These are phyloP conservation scores for Masnerella sp. DNA, from an alignment of 2,888 invertebrate species.

Conservation along the genomic window DNA sequence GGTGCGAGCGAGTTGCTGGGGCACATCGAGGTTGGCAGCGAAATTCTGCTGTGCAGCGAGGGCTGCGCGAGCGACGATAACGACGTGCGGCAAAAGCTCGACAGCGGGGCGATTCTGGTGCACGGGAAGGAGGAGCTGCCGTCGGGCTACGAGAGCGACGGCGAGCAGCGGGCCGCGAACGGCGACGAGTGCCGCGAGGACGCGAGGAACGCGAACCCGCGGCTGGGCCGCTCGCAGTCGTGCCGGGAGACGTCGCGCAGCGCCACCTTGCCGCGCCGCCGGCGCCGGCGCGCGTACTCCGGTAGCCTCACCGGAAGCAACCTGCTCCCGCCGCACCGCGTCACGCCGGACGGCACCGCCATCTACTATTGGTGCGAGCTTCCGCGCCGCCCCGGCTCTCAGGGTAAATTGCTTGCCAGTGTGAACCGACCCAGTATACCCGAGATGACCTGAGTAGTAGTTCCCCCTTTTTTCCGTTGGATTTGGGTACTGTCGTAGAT, in stretches of 20 bases:
- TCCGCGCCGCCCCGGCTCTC: constrained; percentile 79
- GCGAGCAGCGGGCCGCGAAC: constrained; percentile 47
- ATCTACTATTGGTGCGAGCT: constrained; percentile 93
- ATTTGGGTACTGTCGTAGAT: constrained; percentile 5
- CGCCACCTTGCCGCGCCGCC: constrained; percentile 73
- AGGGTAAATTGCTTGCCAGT: constrained; percentile 73
- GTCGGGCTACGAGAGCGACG: constrained; percentile 77
- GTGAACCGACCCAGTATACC: constrained; percentile 27
- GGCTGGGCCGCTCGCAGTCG: constrained; percentile 59
- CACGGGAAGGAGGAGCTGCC: constrained; percentile 86
- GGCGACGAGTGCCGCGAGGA: constrained; percentile 26
- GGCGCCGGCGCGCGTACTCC: constrained; percentile 71
- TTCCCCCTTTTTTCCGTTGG: constrained; percentile 12
- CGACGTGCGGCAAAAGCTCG: constrained; percentile 78
- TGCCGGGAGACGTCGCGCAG: constrained; percentile 67
- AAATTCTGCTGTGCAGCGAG: constrained; percentile 73
- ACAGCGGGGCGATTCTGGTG: constrained; percentile 78
- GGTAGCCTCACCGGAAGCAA: constrained; percentile 69
- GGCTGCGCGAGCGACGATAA: constrained; percentile 74
- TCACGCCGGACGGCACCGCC: constrained; percentile 90
- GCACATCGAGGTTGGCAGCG: constrained; percentile 75
- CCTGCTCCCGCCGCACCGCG: constrained; percentile 84
- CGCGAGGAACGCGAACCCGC: constrained; percentile 55
- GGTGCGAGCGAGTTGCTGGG: constrained; percentile 64
- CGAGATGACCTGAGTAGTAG: constrained; percentile 20